Evolutionary conservation across 2,113 vertebrate species (phyloP).

Genomic region (Elanus axillaris): DNA sequence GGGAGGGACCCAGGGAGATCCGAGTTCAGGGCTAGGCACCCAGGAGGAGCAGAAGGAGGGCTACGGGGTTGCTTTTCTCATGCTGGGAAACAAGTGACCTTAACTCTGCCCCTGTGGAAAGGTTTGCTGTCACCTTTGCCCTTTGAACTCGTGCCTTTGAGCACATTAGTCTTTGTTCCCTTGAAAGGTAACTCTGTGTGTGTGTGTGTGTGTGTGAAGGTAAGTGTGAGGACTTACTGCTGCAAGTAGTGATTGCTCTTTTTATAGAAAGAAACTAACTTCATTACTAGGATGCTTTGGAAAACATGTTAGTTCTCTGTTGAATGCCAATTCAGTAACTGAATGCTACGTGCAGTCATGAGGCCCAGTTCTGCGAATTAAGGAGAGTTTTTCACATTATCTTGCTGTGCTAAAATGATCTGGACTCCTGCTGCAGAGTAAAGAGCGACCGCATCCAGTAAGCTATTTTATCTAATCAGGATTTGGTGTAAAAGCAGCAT

Average conservation of each 20-base stretch:
- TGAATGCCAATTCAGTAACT: background rate
- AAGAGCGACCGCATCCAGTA: background rate
- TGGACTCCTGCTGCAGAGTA: background rate
- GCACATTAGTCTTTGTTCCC: background rate
- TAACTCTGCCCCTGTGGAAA: constrained; percentile 21
- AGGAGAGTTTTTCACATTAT: background rate
- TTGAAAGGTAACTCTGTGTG: background rate
- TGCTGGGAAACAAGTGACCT: background rate
- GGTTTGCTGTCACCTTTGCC: background rate
- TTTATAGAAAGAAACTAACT: background rate
- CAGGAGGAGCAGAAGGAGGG: background rate
- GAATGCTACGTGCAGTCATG: background rate
- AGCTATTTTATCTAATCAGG: background rate
- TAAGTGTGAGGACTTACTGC: background rate
- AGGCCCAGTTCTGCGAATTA: background rate
- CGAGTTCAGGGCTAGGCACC: background rate
- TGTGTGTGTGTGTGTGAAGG: background rate
- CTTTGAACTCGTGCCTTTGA: background rate
- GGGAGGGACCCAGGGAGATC: background rate
- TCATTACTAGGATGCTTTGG: background rate
- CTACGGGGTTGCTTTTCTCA: background rate
- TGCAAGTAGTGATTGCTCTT: background rate
- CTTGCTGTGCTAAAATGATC: background rate
- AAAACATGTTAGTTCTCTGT: background rate
- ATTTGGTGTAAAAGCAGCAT: background rate